phyloP scores from a whole-genome alignment of 2,797 vertebrate genomes.

The Enteromius fasciolatus region DNA sequence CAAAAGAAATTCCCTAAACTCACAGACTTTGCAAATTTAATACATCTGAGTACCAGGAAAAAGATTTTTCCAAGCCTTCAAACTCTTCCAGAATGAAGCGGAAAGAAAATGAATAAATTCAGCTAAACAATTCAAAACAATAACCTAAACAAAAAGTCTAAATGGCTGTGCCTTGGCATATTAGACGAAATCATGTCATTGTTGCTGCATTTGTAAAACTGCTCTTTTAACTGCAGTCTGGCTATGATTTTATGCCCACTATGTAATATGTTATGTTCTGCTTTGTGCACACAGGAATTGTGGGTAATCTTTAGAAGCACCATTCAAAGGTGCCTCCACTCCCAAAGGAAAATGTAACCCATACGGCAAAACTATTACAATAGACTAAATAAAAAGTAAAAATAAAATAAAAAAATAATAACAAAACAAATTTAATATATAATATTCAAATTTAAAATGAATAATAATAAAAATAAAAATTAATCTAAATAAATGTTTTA shows the following conservation, averaged over 20 bases:
- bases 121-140: conserved; percentile 44
- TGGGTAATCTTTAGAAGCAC: conserved; percentile 40
- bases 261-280: conserved; percentile 51
- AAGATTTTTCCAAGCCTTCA: conserved; percentile 25
- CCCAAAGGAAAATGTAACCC: neutral
- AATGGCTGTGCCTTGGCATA: conserved; percentile 25
- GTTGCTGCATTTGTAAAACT: conserved; percentile 22
- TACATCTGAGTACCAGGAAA: conserved; percentile 19
- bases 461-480: neutral
- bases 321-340: neutral
- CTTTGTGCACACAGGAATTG: conserved; percentile 36
- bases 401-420: neutral
- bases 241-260: conserved; percentile 29
- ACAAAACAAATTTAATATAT: neutral
- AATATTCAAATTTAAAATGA: neutral
- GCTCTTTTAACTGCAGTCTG: conserved; percentile 35
- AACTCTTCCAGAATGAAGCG: conserved; percentile 18
- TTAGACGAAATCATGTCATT: conserved; percentile 34
- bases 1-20: conserved; percentile 37
- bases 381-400: neutral
- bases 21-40: conserved; percentile 19
- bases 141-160: conserved; percentile 42
- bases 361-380: neutral
- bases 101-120: conserved; percentile 35
- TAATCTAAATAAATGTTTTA: neutral